Conservation (phyloP, 1,140 invertebrate species). For the Pseudomyrmex dendroicus region DNA sequence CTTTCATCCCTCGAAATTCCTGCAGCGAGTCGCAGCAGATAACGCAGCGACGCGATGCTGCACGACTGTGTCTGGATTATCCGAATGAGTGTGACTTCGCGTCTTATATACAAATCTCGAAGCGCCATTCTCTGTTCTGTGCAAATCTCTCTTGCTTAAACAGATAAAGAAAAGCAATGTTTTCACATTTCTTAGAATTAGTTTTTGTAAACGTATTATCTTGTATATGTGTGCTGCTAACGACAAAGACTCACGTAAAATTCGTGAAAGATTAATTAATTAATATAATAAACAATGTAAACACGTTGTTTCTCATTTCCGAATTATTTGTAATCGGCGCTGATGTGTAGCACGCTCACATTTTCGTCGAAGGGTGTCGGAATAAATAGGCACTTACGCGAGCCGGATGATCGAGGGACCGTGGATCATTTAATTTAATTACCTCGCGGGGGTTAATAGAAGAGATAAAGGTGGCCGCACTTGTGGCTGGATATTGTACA, state of each 20-base stretch:
- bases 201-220: no score
- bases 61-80: constrained; percentile 19
- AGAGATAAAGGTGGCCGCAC: constrained; percentile 81
- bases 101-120: constrained; percentile 2
- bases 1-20: constrained; percentile 36
- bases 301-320: background rate
- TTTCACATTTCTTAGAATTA: background rate
- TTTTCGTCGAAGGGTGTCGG: constrained; percentile 70
- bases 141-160: background rate
- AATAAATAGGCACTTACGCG: constrained; percentile 81
- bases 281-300: background rate
- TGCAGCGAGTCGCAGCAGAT: constrained; percentile 18
- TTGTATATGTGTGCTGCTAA: no score
- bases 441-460: constrained; percentile 83
- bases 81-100: background rate
- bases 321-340: background rate
- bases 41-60: background rate
- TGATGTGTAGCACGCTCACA: constrained; percentile 33
- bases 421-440: constrained; percentile 85
- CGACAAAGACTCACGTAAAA: background rate
- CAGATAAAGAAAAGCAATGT: background rate
- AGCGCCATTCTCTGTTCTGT: background rate
- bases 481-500: constrained; percentile 76
- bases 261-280: background rate
- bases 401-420: constrained; percentile 81